Conservation (phyloP, 2,797 vertebrate species). For the Danionella dracula region DNA sequence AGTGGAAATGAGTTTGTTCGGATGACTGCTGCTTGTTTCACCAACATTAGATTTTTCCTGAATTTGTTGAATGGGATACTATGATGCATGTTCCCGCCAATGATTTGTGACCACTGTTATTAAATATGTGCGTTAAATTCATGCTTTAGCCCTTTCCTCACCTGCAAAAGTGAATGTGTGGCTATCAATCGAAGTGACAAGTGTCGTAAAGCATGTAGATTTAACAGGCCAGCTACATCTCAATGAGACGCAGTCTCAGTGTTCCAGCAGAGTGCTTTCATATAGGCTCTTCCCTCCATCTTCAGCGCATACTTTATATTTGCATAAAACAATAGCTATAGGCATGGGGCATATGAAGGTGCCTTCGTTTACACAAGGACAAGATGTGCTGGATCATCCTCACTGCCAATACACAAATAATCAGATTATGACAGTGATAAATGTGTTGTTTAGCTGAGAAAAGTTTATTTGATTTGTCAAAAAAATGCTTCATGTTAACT, state of each 20-base stretch:
- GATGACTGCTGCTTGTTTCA: slow-evolving; percentile 26
- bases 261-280: slow-evolving; percentile 28
- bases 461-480: background rate
- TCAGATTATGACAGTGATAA: background rate
- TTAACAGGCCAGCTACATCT: slow-evolving; percentile 38
- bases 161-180: slow-evolving; percentile 34
- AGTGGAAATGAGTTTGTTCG: slow-evolving; percentile 36
- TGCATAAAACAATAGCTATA: slow-evolving; percentile 25
- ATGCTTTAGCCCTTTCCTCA: slow-evolving; percentile 29
- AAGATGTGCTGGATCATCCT: background rate
- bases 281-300: background rate
- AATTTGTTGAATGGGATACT: slow-evolving; percentile 12
- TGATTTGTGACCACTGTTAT: slow-evolving; percentile 42
- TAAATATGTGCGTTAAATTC: slow-evolving; percentile 43
- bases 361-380: slow-evolving; percentile 13
- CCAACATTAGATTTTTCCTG: slow-evolving; percentile 1
- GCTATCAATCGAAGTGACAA: slow-evolving; percentile 46
- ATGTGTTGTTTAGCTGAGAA: background rate
- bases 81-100: slow-evolving; percentile 17
- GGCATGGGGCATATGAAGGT: slow-evolving; percentile 30
- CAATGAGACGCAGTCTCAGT: slow-evolving; percentile 29
- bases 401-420: slow-evolving; percentile 3
- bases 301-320: slow-evolving; percentile 7
- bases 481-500: too few species aligned
- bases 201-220: slow-evolving; percentile 46